Percentiles rank a stretch among this genome's conserved stretches.
These are phyloP conservation scores for Theonella swinhoei DNA, from an alignment of 37 sponge, comb jelly and placozoan genomes.

Conservation along the genomic window DNA sequence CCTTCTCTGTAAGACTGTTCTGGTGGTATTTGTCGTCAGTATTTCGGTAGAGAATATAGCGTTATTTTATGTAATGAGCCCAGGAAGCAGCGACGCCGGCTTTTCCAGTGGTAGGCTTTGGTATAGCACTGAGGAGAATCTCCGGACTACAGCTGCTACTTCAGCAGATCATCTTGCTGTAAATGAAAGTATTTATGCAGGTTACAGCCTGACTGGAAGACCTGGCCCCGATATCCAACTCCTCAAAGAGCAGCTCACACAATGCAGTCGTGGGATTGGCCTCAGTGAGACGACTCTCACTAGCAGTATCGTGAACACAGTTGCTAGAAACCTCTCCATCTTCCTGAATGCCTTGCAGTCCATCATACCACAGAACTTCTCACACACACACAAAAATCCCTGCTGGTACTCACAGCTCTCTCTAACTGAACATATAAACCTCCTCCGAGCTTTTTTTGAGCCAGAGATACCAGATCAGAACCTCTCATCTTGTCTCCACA, in stretches of 20 bases:
- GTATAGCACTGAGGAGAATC: no score
- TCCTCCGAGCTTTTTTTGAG: background rate
- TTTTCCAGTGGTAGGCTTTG: no score
- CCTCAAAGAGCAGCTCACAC: background rate
- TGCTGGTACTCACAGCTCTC: background rate
- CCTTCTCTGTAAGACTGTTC: no score
- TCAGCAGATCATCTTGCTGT: no score
- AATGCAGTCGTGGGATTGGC: background rate
- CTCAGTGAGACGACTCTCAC: background rate
- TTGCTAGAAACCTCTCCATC: background rate
- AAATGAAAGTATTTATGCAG: background rate
- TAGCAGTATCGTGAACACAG: background rate
- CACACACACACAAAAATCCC: background rate
- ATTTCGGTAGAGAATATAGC: no score
- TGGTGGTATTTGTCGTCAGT: no score
- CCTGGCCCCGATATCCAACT: background rate
- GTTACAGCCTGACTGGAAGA: background rate
- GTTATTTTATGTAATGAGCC: no score
- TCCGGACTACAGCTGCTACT: no score
- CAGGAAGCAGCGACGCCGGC: no score
- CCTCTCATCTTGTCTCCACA: no score
- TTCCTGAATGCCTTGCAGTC: background rate
- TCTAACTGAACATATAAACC: background rate
- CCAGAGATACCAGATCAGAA: no score
- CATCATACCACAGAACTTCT: constrained; percentile 1